A percentile compares a stretch with the other conserved stretches of the same genome.
Evolutionary conservation across 2,888 invertebrate genomes (phyloP).

Genomic region (Amphipoea lucens): DNA sequence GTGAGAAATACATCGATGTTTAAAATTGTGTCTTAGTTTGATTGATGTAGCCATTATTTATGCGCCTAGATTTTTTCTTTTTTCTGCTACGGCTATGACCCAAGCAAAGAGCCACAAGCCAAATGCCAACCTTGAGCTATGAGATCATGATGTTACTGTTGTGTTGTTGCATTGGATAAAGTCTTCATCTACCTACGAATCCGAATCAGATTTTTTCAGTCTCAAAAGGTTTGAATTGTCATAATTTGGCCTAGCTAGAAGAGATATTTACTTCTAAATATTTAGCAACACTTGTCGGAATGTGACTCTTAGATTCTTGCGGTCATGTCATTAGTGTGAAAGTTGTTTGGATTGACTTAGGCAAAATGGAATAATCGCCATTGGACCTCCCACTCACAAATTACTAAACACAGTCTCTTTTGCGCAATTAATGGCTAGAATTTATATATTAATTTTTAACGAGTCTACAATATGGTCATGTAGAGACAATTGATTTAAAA

Average conservation of each 20-base stretch:
- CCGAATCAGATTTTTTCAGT: background rate
- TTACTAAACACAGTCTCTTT: conserved; percentile 46
- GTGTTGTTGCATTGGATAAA: background rate
- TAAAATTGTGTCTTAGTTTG: background rate
- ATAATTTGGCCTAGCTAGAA: conserved; percentile 4
- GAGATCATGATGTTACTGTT: background rate
- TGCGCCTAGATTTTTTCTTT: background rate
- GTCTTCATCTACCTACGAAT: background rate
- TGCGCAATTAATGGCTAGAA: conserved; percentile 46
- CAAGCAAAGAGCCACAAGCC: background rate
- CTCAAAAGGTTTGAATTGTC: conserved; percentile 5
- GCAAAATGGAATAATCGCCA: conserved; percentile 52
- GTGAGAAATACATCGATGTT: background rate
- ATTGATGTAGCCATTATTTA: background rate
- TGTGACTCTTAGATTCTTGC: conserved; percentile 8
- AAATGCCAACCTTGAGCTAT: background rate
- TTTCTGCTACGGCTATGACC: background rate
- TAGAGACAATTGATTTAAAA: background rate
- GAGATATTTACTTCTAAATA: conserved; percentile 20
- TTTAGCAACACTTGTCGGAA: conserved; percentile 35
- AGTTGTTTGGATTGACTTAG: conserved; percentile 61
- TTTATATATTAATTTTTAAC: conserved; percentile 24
- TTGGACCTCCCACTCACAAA: conserved; percentile 56
- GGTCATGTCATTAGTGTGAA: conserved; percentile 49
- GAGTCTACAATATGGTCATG: conserved; percentile 3